phyloP scores from a whole-genome alignment of 2,797 vertebrate genomes.

The Galagoides demidoff region DNA sequence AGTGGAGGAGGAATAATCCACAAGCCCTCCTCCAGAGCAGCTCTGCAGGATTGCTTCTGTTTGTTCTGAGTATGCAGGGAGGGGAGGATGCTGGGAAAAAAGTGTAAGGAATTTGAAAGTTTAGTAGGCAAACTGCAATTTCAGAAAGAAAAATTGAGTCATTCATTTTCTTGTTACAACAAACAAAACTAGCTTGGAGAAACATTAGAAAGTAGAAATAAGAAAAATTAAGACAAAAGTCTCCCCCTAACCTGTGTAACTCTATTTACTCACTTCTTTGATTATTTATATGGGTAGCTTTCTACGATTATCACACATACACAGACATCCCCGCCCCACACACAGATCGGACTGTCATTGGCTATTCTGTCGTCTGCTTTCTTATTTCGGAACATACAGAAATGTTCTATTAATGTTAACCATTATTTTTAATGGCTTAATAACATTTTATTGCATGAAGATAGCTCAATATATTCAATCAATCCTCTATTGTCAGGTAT shows the following conservation, averaged over 20 bases:
- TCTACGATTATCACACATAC: background rate
- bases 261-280: background rate
- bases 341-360: background rate
- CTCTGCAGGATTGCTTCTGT: background rate
- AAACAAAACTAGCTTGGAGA: background rate
- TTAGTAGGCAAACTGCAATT: background rate
- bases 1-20: background rate
- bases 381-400: background rate
- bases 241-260: background rate
- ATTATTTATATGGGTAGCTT: background rate
- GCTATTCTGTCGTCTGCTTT: background rate
- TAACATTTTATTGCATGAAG: background rate
- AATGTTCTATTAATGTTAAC: background rate
- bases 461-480: background rate
- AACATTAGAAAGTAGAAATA: conserved; percentile 36
- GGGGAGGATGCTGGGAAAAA: background rate
- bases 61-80: background rate
- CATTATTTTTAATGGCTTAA: background rate
- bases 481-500: background rate
- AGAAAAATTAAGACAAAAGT: background rate
- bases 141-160: background rate
- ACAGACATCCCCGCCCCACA: background rate
- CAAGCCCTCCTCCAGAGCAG: background rate
- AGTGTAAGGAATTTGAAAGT: conserved; percentile 32
- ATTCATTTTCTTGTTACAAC: background rate